Evolutionary conservation across 2,797 vertebrate genomes (phyloP).

Genomic region (Anguilla marmorata): DNA sequence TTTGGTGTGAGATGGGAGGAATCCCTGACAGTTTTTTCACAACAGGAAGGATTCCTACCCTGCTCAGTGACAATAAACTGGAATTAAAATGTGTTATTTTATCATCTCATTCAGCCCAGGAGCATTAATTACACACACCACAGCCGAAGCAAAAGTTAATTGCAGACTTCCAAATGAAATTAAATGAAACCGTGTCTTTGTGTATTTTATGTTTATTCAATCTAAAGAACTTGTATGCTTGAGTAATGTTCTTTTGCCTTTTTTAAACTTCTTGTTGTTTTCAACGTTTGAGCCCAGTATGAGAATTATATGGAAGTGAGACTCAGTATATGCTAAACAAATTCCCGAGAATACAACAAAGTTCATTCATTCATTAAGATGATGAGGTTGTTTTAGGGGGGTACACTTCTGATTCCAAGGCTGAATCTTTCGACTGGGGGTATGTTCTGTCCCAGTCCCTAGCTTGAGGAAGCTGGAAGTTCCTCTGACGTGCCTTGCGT

Average conservation of each 20-base stretch:
- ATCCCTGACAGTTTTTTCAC: not conserved
- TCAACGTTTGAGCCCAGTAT: not conserved
- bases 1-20: not conserved
- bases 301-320: not conserved
- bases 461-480: slow-evolving; percentile 57
- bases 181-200: not conserved
- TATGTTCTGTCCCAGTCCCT: slow-evolving; percentile 48
- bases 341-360: not conserved
- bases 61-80: not conserved
- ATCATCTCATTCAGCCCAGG: not conserved
- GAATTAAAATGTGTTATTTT: not conserved
- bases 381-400: not conserved
- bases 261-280: not conserved
- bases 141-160: not conserved
- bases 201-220: not conserved
- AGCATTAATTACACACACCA: not conserved
- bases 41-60: not conserved
- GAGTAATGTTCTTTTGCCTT: not conserved
- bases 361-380: not conserved
- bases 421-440: not conserved
- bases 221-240: not conserved
- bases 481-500: slow-evolving; percentile 45
- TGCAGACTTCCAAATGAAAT: not conserved
- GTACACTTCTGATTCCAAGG: not conserved
- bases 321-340: not conserved